Evolutionary conservation across 2,888 invertebrate species (phyloP).

Genomic region (Caenorhabditis japonica): DNA sequence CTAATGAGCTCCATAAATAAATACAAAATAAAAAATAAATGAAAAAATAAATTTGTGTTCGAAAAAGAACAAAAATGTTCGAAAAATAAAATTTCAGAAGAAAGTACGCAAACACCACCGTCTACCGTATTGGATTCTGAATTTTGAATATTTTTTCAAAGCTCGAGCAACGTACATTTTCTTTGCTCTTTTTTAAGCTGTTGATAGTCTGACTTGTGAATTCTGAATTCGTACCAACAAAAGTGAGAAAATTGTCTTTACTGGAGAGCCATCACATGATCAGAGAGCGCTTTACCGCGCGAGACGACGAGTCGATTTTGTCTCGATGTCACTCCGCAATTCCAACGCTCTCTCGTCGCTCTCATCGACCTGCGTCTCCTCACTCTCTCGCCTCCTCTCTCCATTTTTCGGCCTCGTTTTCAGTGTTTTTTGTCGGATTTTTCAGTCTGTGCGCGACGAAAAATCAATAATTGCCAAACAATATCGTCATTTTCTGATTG

Average conservation of each 20-base stretch:
- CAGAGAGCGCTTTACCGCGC: not conserved
- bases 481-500: not conserved
- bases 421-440: conserved; percentile 3
- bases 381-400: not conserved
- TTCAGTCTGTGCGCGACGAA: not conserved
- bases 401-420: conserved; percentile 14
- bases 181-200: no score
- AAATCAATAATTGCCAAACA: not conserved
- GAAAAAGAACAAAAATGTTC: no score
- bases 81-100: no score
- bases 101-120: not conserved
- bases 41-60: no score
- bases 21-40: no score
- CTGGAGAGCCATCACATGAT: no score
- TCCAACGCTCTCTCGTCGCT: conserved; percentile 8
- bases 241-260: no score
- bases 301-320: not conserved
- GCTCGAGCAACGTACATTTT: no score
- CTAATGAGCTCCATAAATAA: no score
- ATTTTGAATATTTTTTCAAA: not conserved
- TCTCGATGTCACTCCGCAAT: conserved; percentile 2
- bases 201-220: no score
- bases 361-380: not conserved
- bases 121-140: not conserved
- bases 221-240: no score